Conservation (phyloP, 2,888 invertebrate genomes). For the Hemaris fuciformis region DNA sequence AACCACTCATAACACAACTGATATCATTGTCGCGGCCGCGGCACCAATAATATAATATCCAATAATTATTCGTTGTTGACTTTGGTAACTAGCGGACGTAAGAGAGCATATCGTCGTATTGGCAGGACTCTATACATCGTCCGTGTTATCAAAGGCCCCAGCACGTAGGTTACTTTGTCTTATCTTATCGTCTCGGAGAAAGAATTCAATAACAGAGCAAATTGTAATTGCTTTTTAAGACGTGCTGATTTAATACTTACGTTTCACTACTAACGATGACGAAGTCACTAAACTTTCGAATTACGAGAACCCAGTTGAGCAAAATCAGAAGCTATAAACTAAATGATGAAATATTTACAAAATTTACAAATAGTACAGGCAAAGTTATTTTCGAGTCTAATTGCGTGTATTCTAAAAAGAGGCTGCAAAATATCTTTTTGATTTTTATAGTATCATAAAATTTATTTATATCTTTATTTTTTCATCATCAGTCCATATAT, state of each 20-base stretch:
- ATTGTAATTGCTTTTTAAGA: conserved; percentile 20
- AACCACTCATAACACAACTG: conserved; percentile 23
- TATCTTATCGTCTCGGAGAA: conserved; percentile 69
- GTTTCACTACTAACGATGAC: neutral
- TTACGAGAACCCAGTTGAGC: neutral
- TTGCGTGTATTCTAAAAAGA: too few species aligned
- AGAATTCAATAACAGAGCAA: conserved; percentile 46
- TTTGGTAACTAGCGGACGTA: conserved; percentile 38
- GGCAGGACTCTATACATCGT: conserved; percentile 63
- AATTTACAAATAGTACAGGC: neutral
- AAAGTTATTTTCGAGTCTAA: too few species aligned
- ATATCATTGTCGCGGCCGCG: conserved; percentile 14
- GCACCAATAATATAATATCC: neutral
- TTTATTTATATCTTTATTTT: too few species aligned
- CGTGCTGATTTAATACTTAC: conserved; percentile 14
- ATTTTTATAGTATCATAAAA: too few species aligned
- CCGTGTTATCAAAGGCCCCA: conserved; percentile 63
- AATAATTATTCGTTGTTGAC: conserved; percentile 15
- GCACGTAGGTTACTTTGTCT: conserved; percentile 65
- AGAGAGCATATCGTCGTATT: conserved; percentile 67
- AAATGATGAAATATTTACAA: neutral
- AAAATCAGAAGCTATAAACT: neutral
- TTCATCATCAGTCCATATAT: too few species aligned
- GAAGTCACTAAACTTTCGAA: neutral
- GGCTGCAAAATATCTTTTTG: too few species aligned